Conservation (phyloP, 2,888 invertebrate species). For the Bedellia somnulentella region DNA sequence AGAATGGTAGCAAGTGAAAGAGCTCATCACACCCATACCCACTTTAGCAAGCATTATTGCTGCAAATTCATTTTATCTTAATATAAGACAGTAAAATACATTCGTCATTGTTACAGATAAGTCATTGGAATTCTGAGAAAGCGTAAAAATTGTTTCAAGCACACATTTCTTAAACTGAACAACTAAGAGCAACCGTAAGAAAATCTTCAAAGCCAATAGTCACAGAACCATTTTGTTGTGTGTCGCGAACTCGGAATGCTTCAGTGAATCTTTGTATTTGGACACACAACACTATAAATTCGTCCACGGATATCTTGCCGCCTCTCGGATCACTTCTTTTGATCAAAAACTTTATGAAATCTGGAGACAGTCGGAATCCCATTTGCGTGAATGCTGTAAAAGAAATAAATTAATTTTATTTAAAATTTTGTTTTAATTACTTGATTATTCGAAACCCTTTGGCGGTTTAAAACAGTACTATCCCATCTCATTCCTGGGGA, state of each 20-base stretch:
- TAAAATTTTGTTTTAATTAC: slow-evolving; percentile 1
- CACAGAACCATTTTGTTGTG: slow-evolving; percentile 78
- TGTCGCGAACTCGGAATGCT: slow-evolving; percentile 80
- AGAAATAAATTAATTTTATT: slow-evolving; percentile 6
- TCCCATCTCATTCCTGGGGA: too few species aligned
- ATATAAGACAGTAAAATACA: too few species aligned
- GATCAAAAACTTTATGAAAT: slow-evolving; percentile 73
- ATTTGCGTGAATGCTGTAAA: slow-evolving; percentile 78
- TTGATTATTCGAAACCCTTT: too few species aligned
- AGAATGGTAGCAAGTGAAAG: too few species aligned
- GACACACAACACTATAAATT: slow-evolving; percentile 86
- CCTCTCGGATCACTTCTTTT: slow-evolving; percentile 68
- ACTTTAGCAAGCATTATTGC: too few species aligned
- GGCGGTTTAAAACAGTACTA: too few species aligned
- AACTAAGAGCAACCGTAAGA: slow-evolving; percentile 77
- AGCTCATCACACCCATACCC: too few species aligned
- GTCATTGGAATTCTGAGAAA: slow-evolving; percentile 30
- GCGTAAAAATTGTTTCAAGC: too few species aligned
- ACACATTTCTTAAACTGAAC: slow-evolving; percentile 46
- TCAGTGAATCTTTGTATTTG: slow-evolving; percentile 88
- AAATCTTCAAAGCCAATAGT: slow-evolving; percentile 91
- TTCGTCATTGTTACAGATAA: too few species aligned
- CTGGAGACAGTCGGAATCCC: slow-evolving; percentile 83
- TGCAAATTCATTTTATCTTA: too few species aligned
- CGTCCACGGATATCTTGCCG: slow-evolving; percentile 76